Evolutionary conservation across 2,888 invertebrate genomes (phyloP).

Genomic region (Notocelia uddmanniana): DNA sequence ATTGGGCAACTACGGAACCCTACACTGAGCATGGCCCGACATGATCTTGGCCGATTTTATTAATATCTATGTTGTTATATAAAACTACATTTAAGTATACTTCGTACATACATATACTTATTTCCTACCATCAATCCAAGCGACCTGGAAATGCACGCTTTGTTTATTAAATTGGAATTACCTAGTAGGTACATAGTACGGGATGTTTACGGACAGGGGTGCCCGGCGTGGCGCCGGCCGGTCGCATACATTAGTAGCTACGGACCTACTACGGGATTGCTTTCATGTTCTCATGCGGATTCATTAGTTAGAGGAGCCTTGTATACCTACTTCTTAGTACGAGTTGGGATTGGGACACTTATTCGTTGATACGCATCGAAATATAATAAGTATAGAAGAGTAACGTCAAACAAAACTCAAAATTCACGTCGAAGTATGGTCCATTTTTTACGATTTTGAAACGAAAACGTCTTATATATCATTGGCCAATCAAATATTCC

Average conservation of each 20-base stretch:
- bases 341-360: neutral
- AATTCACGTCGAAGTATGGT: too few relatives aligned
- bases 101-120: neutral
- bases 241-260: conserved; percentile 1
- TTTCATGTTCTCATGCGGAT: neutral
- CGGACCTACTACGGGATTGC: neutral
- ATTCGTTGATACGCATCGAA: too few relatives aligned
- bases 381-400: too few relatives aligned
- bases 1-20: too few relatives aligned
- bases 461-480: too few relatives aligned
- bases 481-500: too few relatives aligned
- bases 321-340: neutral
- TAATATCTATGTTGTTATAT: too few relatives aligned
- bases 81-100: too few relatives aligned
- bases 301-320: neutral
- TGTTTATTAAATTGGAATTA: conserved; percentile 9
- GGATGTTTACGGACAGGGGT: neutral
- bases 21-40: too few relatives aligned
- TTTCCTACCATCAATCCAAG: neutral
- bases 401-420: too few relatives aligned
- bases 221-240: conserved; percentile 1
- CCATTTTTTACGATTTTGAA: too few relatives aligned
- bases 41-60: too few relatives aligned
- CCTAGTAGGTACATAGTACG: conserved; percentile 2
- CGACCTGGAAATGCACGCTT: neutral